phyloP scores from a whole-genome alignment of 2,113 vertebrate species.

The Arvicanthis niloticus region DNA sequence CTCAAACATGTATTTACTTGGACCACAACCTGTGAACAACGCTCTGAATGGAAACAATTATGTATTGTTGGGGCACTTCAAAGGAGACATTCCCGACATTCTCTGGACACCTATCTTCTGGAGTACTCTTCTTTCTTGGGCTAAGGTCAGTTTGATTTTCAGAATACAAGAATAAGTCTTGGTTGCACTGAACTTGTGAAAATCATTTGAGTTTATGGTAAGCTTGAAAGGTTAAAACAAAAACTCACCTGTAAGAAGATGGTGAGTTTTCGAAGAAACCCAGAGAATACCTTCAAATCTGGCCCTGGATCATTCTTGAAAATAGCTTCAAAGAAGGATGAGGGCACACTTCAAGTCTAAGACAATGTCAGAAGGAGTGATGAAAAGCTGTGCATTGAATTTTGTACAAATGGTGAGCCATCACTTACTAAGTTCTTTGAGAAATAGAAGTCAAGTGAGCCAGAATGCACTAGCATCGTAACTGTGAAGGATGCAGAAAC shows the following conservation, averaged over 20 bases:
- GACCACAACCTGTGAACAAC: background rate
- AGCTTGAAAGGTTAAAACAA: constrained; percentile 56
- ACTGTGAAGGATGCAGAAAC: constrained; percentile 47
- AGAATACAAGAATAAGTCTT: constrained; percentile 40
- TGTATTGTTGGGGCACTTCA: background rate
- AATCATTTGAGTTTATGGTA: background rate
- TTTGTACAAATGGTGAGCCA: constrained; percentile 3
- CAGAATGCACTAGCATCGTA: background rate
- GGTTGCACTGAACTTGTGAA: background rate
- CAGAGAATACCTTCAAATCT: constrained; percentile 23
- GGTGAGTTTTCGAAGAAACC: constrained; percentile 56
- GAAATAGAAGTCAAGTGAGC: constrained; percentile 50
- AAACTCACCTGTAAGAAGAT: constrained; percentile 13
- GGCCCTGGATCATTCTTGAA: background rate
- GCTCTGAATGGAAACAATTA: constrained; percentile 34
- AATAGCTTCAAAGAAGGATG: constrained; percentile 14
- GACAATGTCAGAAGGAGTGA: background rate
- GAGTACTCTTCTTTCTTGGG: constrained; percentile 7
- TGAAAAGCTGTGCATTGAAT: background rate
- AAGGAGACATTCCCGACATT: background rate
- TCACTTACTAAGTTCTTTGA: constrained; percentile 21
- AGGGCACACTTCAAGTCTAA: background rate
- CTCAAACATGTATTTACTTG: background rate
- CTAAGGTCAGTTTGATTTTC: constrained; percentile 33
- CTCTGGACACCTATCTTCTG: background rate